A percentile compares a stretch with the other conserved stretches of the same genome.
Evolutionary conservation across 1,140 invertebrate genomes (phyloP).

Genomic region (Halictus rubicundus): DNA sequence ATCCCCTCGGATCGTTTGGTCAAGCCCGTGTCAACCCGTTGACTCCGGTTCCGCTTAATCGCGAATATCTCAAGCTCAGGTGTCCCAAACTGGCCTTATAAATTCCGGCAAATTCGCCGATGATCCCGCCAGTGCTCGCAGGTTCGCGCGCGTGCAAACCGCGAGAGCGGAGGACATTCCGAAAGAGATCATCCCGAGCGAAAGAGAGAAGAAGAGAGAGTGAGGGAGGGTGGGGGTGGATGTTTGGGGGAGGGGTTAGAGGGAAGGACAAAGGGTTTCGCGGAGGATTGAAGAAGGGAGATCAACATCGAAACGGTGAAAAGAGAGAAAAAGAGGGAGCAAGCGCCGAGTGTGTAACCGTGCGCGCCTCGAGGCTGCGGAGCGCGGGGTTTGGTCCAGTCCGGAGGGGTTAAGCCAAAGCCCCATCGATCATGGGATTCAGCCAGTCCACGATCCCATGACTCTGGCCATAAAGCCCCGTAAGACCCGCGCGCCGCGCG

Average conservation of each 20-base stretch:
- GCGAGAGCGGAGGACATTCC: neutral
- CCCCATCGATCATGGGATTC: conserved; percentile 71
- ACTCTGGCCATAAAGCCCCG: conserved; percentile 60
- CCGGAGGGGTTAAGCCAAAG: conserved; percentile 69
- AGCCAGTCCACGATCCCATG: conserved; percentile 64
- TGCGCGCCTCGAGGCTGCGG: conserved; percentile 46
- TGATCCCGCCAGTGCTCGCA: conserved; percentile 13
- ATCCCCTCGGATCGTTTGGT: neutral
- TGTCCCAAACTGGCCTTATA: neutral
- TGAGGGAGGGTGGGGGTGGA: too few relatives aligned
- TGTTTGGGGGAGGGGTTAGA: neutral
- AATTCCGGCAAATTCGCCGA: neutral
- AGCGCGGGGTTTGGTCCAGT: conserved; percentile 40
- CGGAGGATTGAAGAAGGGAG: conserved; percentile 9
- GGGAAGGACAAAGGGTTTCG: conserved; percentile 1
- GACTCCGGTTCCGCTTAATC: conserved; percentile 12
- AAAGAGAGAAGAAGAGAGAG: neutral
- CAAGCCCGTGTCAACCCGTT: neutral
- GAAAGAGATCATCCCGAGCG: conserved; percentile 4
- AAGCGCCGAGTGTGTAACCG: conserved; percentile 27
- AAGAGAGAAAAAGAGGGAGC: neutral
- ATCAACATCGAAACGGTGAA: conserved; percentile 14
- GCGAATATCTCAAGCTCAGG: conserved; percentile 39
- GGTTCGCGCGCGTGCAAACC: neutral
- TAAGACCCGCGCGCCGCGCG: conserved; percentile 50